These are phyloP conservation scores for Latrodectus geometricus DNA, from an alignment of 1,140 invertebrate genomes.

Conservation along the genomic window DNA sequence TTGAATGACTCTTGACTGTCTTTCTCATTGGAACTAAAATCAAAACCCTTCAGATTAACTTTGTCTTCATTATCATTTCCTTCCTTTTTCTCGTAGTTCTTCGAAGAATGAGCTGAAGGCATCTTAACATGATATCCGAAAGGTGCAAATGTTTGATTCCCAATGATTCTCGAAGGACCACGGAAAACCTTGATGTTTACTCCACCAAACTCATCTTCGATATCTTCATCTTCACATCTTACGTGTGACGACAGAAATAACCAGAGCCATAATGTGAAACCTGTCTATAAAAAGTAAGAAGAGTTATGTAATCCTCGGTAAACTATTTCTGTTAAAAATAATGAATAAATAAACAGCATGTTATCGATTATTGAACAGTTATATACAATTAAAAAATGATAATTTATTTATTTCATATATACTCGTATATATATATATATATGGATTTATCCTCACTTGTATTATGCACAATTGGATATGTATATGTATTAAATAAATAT, in stretches of 20 bases:
- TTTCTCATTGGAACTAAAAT: background rate
- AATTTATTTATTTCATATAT: too few relatives aligned
- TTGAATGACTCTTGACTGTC: background rate
- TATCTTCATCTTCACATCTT: background rate
- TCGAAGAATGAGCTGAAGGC: background rate
- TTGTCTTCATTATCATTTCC: background rate
- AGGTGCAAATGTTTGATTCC: conserved; percentile 40
- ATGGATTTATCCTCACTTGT: too few relatives aligned
- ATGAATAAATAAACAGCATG: background rate
- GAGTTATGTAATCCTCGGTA: background rate
- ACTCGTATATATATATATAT: too few relatives aligned
- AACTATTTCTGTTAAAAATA: background rate
- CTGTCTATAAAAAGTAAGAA: background rate
- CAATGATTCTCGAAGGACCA: conserved; percentile 26
- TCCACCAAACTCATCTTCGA: conserved; percentile 27
- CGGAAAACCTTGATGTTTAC: conserved; percentile 59
- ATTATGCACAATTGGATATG: too few relatives aligned
- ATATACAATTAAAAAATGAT: too few relatives aligned
- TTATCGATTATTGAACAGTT: too few relatives aligned
- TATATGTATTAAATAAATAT: too few relatives aligned
- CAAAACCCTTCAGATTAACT: background rate
- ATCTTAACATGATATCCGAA: conserved; percentile 60
- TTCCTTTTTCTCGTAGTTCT: background rate
- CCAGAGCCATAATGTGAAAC: background rate
- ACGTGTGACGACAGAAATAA: background rate